These are phyloP conservation scores for Dryoscopus gambensis DNA, from an alignment of 2,113 vertebrate genomes.

Conservation along the genomic window DNA sequence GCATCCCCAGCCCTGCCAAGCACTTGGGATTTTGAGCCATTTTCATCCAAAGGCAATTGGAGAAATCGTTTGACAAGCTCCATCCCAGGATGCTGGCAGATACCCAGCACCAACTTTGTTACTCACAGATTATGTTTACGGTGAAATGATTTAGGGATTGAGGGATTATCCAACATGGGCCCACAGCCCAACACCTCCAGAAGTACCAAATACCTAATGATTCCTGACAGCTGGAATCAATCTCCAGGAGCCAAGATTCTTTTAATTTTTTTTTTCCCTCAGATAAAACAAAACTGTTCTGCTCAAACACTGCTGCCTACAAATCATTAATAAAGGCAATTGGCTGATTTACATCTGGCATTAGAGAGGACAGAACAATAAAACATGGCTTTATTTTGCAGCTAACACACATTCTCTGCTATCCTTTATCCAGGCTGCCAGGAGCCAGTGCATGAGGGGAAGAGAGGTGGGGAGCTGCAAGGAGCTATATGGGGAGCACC, in stretches of 20 bases:
- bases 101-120: constrained; percentile 16
- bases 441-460: neutral
- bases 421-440: constrained; percentile 30
- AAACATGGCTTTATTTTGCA: constrained; percentile 26
- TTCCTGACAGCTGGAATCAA: constrained; percentile 46
- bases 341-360: constrained; percentile 30
- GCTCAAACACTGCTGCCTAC: neutral
- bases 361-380: constrained; percentile 37
- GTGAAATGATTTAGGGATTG: constrained; percentile 66
- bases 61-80: neutral
- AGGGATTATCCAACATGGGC: constrained; percentile 50
- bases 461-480: neutral
- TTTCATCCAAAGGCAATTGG: neutral
- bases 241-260: neutral
- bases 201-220: constrained; percentile 40
- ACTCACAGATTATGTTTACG: constrained; percentile 59
- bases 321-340: constrained; percentile 52
- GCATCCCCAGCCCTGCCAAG: neutral
- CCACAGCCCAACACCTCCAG: constrained; percentile 38
- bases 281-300: constrained; percentile 17
- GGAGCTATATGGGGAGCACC: neutral
- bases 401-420: neutral
- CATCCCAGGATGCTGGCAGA: constrained; percentile 12
- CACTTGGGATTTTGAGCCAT: neutral
- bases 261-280: neutral